Conservation (phyloP, 1,140 invertebrate genomes). For the Cyclina sinensis region DNA sequence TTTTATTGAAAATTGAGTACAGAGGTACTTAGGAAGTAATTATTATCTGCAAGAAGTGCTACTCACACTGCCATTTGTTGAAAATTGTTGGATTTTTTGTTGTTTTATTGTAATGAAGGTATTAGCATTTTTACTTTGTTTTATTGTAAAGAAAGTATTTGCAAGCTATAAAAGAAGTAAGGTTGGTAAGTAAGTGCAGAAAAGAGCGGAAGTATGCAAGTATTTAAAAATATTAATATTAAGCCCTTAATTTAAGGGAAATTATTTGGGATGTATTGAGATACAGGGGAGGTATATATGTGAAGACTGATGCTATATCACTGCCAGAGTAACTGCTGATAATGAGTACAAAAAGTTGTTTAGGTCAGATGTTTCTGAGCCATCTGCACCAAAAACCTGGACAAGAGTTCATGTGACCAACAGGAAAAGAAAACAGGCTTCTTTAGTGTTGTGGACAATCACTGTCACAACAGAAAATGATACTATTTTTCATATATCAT, state of each 20-base stretch:
- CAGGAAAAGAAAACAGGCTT: too few relatives aligned
- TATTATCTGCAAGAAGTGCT: conserved; percentile 1
- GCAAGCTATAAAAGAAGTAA: background rate
- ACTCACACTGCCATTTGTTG: background rate
- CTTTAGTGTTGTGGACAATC: too few relatives aligned
- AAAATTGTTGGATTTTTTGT: background rate
- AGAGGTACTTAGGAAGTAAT: background rate
- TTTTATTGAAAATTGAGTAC: too few relatives aligned
- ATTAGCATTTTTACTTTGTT: background rate
- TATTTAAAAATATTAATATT: too few relatives aligned
- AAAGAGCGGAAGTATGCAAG: background rate
- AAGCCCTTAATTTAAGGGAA: too few relatives aligned
- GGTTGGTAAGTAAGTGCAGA: background rate
- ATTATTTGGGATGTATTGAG: background rate
- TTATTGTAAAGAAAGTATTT: background rate
- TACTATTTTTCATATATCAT: too few relatives aligned
- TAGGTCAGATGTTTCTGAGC: background rate
- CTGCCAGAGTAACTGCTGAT: background rate
- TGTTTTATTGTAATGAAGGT: background rate
- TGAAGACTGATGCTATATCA: background rate
- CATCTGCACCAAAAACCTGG: background rate
- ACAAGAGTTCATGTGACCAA: too few relatives aligned
- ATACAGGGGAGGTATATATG: background rate
- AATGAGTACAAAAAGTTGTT: background rate
- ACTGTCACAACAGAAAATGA: too few relatives aligned